phyloP scores from a whole-genome alignment of 2,888 invertebrate species.

The Diplolepis rosae region DNA sequence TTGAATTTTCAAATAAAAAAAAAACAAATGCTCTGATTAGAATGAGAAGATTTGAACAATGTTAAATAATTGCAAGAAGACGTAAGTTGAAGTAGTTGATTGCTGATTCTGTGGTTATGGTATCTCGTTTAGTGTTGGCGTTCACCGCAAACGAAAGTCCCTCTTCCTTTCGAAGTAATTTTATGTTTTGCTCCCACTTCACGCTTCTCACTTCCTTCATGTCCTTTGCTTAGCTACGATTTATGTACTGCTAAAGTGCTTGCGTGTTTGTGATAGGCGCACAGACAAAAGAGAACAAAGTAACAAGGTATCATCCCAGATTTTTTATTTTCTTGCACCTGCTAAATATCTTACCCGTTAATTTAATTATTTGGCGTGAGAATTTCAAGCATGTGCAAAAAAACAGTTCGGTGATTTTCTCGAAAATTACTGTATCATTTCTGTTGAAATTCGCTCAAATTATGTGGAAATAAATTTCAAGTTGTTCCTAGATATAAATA shows the following conservation, averaged over 20 bases:
- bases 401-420: too few relatives aligned
- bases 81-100: background rate
- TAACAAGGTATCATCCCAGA: constrained; percentile 64
- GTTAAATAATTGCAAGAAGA: background rate
- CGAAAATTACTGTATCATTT: too few relatives aligned
- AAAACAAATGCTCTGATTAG: constrained; percentile 11
- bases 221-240: constrained; percentile 2
- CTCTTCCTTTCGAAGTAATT: constrained; percentile 71
- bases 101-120: constrained; percentile 2
- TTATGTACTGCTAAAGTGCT: constrained; percentile 2
- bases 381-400: too few relatives aligned
- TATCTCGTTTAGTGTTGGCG: constrained; percentile 54
- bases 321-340: constrained; percentile 48
- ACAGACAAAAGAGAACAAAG: constrained; percentile 38
- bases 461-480: too few relatives aligned
- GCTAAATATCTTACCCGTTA: constrained; percentile 38
- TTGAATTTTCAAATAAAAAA: background rate
- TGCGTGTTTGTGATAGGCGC: constrained; percentile 1
- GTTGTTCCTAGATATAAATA: too few relatives aligned
- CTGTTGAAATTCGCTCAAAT: too few relatives aligned
- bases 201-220: constrained; percentile 25
- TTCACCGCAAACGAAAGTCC: constrained; percentile 70
- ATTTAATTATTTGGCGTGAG: constrained; percentile 23
- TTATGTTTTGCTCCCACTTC: constrained; percentile 51
- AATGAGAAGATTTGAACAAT: background rate